Evolutionary conservation across 1,140 invertebrate genomes (phyloP).

Genomic region (Berghia stephanieae): DNA sequence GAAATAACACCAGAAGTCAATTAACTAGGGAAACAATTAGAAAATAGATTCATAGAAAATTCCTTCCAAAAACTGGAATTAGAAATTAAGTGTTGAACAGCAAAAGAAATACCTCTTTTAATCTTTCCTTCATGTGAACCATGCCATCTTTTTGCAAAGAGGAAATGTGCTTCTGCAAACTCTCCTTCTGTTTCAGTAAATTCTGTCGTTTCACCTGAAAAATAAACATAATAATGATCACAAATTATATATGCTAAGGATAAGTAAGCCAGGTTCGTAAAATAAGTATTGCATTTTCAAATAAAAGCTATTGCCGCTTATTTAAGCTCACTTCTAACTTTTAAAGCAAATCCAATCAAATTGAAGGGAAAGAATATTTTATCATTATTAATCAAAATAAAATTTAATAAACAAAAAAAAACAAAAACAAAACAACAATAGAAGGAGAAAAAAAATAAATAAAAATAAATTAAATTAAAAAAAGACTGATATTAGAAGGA

Average conservation of each 20-base stretch:
- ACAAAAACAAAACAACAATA: too few species aligned
- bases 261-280: not conserved
- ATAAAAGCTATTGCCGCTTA: conserved; percentile 29
- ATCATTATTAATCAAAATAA: too few species aligned
- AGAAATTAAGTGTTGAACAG: too few species aligned
- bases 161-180: conserved; percentile 90
- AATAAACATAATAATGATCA: not conserved
- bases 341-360: too few species aligned
- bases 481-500: too few species aligned
- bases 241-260: not conserved
- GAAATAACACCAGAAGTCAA: too few species aligned
- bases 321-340: conserved; percentile 14
- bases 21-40: too few species aligned
- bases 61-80: too few species aligned
- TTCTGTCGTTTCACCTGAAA: conserved; percentile 63
- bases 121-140: conserved; percentile 85
- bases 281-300: not conserved
- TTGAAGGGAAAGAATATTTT: too few species aligned
- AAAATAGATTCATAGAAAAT: not conserved
- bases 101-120: conserved; percentile 84
- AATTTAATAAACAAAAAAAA: too few species aligned
- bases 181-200: conserved; percentile 83
- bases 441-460: too few species aligned
- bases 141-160: conserved; percentile 91
- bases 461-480: too few species aligned